These are phyloP conservation scores for Argyrosomus japonicus DNA, from an alignment of 2,113 vertebrate species.

Conservation along the genomic window DNA sequence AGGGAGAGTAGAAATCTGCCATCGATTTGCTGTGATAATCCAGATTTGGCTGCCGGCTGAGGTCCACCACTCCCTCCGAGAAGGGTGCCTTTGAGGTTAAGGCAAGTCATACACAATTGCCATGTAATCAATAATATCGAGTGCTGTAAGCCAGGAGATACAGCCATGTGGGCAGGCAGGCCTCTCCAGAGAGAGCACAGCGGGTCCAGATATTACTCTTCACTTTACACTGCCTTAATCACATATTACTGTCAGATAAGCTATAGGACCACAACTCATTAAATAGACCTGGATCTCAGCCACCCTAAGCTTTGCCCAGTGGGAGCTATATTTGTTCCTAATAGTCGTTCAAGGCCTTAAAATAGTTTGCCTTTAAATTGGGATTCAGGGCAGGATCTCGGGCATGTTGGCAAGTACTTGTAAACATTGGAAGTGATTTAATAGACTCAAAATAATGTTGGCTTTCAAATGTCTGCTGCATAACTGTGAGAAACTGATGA, in stretches of 20 bases:
- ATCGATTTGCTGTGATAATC: constrained; percentile 76
- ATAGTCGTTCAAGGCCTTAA: constrained; percentile 10
- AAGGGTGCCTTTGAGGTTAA: constrained; percentile 69
- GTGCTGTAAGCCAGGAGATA: constrained; percentile 58
- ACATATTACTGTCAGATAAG: constrained; percentile 65
- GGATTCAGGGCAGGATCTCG: not conserved
- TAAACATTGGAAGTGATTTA: constrained; percentile 15
- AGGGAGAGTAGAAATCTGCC: constrained; percentile 59
- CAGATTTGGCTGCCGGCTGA: constrained; percentile 62
- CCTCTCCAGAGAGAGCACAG: constrained; percentile 46
- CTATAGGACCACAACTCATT: constrained; percentile 43
- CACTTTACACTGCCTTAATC: constrained; percentile 69
- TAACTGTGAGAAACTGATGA: constrained; percentile 2
- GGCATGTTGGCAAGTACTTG: constrained; percentile 4
- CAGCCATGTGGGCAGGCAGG: constrained; percentile 44
- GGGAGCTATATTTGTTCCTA: constrained; percentile 19
- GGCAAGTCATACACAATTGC: constrained; percentile 80
- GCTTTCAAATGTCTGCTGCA: not conserved
- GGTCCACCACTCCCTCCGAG: constrained; percentile 38
- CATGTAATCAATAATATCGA: constrained; percentile 80
- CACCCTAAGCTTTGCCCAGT: constrained; percentile 27
- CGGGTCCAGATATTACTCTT: constrained; percentile 64
- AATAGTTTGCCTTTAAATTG: constrained; percentile 19
- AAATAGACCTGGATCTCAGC: constrained; percentile 51
- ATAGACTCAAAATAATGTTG: constrained; percentile 7